Evolutionary conservation across 2,797 vertebrate genomes (phyloP).

Genomic region (Rhynchotus rufescens): DNA sequence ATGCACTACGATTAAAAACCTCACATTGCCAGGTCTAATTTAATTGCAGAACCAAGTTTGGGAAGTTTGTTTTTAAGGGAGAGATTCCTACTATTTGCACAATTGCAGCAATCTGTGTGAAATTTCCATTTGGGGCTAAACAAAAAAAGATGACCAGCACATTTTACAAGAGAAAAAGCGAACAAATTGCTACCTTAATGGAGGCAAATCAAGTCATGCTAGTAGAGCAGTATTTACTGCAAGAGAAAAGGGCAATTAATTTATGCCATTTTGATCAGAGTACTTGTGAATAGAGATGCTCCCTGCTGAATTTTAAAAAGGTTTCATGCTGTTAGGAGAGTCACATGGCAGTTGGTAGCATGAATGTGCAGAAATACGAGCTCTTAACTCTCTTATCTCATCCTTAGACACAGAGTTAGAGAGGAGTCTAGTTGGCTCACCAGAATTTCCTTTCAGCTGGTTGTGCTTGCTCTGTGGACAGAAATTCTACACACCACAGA

Average conservation of each 20-base stretch:
- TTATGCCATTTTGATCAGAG: slow-evolving; percentile 40
- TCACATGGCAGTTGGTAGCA: not conserved
- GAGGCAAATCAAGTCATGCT: not conserved
- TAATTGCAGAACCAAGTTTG: not conserved
- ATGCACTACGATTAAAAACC: not conserved
- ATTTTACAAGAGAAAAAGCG: slow-evolving; percentile 13
- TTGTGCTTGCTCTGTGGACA: not conserved
- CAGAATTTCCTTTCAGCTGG: not conserved
- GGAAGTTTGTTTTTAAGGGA: not conserved
- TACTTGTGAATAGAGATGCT: not conserved
- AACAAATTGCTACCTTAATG: slow-evolving; percentile 40
- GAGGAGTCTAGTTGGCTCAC: not conserved
- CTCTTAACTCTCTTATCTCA: not conserved
- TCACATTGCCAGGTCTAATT: not conserved
- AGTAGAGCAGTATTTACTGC: slow-evolving; percentile 23
- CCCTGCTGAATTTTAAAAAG: slow-evolving; percentile 55
- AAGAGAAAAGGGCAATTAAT: slow-evolving; percentile 50
- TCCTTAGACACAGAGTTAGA: not conserved
- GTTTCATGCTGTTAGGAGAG: not conserved
- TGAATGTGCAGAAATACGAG: not conserved
- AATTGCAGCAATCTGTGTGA: not conserved
- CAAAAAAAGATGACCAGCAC: not conserved
- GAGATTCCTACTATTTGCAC: not conserved
- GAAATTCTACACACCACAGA: not conserved
- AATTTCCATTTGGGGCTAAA: not conserved